Base-by-base conservation (phyloP, 2,113 vertebrate genomes). In the Columba livia region DNA sequence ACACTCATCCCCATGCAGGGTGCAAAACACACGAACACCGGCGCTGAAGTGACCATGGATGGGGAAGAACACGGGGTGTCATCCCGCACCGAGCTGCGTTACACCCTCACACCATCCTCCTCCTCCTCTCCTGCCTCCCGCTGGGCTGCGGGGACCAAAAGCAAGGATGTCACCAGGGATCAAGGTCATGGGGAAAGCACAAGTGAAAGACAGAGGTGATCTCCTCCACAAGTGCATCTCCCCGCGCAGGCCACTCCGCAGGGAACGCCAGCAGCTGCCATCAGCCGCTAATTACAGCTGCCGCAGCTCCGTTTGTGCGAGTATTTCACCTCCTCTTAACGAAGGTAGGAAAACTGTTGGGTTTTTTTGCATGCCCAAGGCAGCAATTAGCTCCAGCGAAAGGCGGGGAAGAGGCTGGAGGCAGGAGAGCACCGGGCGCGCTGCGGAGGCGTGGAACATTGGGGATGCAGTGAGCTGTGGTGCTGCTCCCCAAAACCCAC, bases 1-100 rank as follows among this genome's bases (percentile, higher is more conserved):
- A 18, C 2, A 0, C 34, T 50, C 1, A 0, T 24, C 85, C 78
- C 67, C n/a, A 10, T 1, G 0, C 34, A 2, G 32, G 26, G 36
- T 5, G 21, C 24, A 11, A 24, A 4, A 23, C 1, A 3, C 42
- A 16, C 8, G 0, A 10, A 29, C 62, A 3, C 29, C 10, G 1
- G 38, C 10, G 4, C 36, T 1, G 2, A 34, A 42, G 25, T 0
- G 17, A 28, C n/a, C 29, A 0, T 0, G 7, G 31, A 23, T 1
- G 72, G 40, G 9, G 50, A 73, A 25, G 54, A 21, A 38, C 64
- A 5, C 28, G 8, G 32, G 78, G 89, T 10, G 18, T 8, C 28
- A 28, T 23, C 21, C 21, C 23, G 1, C 4, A 6, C 20, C 0
- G 3, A 28, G 42, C 66, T 7, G 53, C 9, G 1, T 7, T 31